Conservation (phyloP, 2,113 vertebrate species). For the Actinemys pallida region DNA sequence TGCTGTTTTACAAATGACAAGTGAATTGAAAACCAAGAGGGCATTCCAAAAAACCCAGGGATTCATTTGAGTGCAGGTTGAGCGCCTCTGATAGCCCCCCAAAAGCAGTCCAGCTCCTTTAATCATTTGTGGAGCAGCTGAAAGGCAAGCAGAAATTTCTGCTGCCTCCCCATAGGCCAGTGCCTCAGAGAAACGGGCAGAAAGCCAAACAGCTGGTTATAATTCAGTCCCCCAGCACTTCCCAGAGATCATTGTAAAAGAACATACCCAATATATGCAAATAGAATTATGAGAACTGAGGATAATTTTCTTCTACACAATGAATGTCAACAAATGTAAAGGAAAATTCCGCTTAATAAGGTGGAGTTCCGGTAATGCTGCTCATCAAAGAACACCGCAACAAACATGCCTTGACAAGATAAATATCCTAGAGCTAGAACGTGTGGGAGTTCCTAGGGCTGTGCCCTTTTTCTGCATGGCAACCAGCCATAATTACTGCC, state of each 20-base stretch:
- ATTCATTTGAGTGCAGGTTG: background rate
- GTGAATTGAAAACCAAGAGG: background rate
- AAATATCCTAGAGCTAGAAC: slow-evolving; percentile 56
- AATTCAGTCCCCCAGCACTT: background rate
- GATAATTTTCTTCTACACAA: background rate
- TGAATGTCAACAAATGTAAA: background rate
- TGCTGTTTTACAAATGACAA: background rate
- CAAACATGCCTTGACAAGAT: slow-evolving; percentile 22
- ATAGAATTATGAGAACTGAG: background rate
- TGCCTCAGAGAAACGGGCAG: slow-evolving; percentile 8
- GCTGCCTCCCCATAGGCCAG: background rate
- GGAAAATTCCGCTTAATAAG: slow-evolving; percentile 4
- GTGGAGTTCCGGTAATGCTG: background rate
- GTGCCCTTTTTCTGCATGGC: slow-evolving; percentile 29
- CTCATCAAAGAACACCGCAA: background rate
- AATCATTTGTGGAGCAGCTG: background rate
- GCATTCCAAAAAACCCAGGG: background rate
- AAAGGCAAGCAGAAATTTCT: slow-evolving; percentile 23
- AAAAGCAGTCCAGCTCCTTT: background rate
- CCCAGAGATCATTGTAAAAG: background rate
- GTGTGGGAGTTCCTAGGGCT: slow-evolving; percentile 40
- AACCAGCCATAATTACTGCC: slow-evolving; percentile 42
- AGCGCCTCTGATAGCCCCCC: background rate
- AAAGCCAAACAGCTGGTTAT: background rate
- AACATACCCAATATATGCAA: background rate